A percentile compares a stretch with the other conserved stretches of the same genome.
Conservation (phyloP, 2,888 invertebrate species). For the Drosophila mayaguana region DNA sequence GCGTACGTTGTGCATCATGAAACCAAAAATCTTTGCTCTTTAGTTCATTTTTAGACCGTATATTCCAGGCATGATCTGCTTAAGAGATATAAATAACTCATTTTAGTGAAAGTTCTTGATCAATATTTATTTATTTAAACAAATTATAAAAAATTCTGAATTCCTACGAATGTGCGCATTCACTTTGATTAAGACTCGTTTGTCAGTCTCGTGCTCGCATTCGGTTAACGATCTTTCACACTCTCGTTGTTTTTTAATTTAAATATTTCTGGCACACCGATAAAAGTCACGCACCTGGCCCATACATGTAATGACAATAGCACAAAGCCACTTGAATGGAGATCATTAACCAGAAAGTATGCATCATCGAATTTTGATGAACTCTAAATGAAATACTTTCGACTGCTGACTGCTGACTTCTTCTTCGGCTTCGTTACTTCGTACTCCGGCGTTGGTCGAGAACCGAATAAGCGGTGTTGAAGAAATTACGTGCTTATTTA, state of each 20-base stretch:
- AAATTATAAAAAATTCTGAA: background rate
- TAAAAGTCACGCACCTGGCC: conserved; percentile 71
- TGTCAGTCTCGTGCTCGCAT: conserved; percentile 48
- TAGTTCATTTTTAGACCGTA: conserved; percentile 48
- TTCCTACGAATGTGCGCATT: background rate
- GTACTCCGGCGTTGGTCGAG: conserved; percentile 25
- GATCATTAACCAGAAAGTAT: conserved; percentile 58
- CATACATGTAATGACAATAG: conserved; percentile 64
- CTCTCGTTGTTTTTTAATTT: conserved; percentile 44
- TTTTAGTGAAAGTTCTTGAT: conserved; percentile 43
- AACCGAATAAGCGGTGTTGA: conserved; percentile 57
- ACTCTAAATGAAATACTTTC: conserved; percentile 40
- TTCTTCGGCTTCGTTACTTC: background rate
- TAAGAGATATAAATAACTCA: background rate
- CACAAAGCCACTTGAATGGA: conserved; percentile 54
- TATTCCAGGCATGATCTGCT: conserved; percentile 62
- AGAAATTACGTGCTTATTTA: conserved; percentile 55
- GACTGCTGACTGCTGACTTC: background rate
- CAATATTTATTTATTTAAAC: conserved; percentile 29
- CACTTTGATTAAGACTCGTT: conserved; percentile 51
- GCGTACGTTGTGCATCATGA: conserved; percentile 72
- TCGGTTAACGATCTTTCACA: conserved; percentile 31
- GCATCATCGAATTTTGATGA: conserved; percentile 67
- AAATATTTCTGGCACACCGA: conserved; percentile 35
- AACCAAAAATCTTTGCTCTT: conserved; percentile 76